phyloP scores from a whole-genome alignment of 2,797 vertebrate species.

The Silurus aristotelis region DNA sequence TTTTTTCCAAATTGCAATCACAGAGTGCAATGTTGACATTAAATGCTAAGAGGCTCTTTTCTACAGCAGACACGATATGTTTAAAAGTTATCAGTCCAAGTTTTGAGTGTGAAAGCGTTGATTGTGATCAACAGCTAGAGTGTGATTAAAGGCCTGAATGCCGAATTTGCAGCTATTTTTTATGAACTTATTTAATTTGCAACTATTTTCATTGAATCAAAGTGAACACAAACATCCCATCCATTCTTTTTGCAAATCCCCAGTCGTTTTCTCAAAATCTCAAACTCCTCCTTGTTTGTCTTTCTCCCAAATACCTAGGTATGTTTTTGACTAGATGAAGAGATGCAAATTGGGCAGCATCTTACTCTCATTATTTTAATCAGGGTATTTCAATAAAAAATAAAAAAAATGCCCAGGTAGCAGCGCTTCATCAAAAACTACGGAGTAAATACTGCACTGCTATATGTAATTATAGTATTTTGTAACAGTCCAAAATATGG shows the following conservation, averaged over 20 bases:
- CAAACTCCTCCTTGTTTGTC: neutral
- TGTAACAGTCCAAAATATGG: neutral
- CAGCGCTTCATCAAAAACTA: neutral
- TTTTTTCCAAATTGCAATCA: neutral
- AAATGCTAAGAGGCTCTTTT: neutral
- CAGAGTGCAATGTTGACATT: neutral
- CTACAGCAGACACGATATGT: neutral
- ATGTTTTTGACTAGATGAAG: neutral
- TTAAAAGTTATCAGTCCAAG: neutral
- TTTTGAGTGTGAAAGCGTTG: neutral
- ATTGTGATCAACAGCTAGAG: neutral
- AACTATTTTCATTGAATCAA: neutral
- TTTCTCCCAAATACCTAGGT: neutral
- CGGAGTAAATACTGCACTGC: no score
- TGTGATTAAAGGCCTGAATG: conserved; percentile 6
- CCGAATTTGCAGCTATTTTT: neutral
- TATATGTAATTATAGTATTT: neutral
- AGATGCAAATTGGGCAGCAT: neutral
- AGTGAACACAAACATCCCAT: neutral
- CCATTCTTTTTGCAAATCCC: neutral
- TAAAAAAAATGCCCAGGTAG: neutral
- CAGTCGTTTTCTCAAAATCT: neutral
- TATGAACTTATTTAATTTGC: neutral
- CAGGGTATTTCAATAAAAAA: neutral
- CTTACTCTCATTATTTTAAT: neutral